Conservation (phyloP, 2,797 vertebrate genomes). For the Syngnathus rostellatus region DNA sequence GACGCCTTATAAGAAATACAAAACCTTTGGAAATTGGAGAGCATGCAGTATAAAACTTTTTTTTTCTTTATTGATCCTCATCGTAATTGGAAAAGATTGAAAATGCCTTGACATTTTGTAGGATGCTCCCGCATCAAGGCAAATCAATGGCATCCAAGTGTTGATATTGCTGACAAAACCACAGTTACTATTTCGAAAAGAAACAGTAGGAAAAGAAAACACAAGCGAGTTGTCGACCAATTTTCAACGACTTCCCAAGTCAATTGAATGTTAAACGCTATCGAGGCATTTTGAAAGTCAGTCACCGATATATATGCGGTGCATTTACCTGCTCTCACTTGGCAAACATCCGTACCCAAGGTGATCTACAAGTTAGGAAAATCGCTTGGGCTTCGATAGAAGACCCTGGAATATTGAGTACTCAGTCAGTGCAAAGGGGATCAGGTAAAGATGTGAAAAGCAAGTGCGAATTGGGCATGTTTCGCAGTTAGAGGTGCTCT, state of each 20-base stretch:
- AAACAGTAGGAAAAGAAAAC: background rate
- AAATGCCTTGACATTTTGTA: background rate
- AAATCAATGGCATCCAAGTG: background rate
- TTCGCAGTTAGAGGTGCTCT: slow-evolving; percentile 1
- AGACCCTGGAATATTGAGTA: slow-evolving; percentile 4
- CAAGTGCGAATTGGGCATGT: slow-evolving; percentile 2
- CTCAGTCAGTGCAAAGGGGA: background rate
- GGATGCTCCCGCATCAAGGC: background rate
- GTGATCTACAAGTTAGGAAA: background rate
- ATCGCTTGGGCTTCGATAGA: background rate
- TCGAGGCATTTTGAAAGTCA: background rate
- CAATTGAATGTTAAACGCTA: background rate
- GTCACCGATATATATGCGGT: background rate
- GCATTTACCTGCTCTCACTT: background rate
- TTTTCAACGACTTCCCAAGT: background rate
- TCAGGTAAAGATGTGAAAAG: background rate
- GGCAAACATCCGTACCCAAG: background rate
- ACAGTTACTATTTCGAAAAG: background rate
- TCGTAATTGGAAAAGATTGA: background rate
- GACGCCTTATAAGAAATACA: background rate
- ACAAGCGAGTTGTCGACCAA: background rate
- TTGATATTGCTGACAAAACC: background rate
- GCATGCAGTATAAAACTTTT: background rate
- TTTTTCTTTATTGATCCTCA: background rate
- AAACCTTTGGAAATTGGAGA: background rate